These are phyloP conservation scores for Chrysotoxum bicinctum DNA, from an alignment of 2,888 invertebrate genomes.

Conservation along the genomic window DNA sequence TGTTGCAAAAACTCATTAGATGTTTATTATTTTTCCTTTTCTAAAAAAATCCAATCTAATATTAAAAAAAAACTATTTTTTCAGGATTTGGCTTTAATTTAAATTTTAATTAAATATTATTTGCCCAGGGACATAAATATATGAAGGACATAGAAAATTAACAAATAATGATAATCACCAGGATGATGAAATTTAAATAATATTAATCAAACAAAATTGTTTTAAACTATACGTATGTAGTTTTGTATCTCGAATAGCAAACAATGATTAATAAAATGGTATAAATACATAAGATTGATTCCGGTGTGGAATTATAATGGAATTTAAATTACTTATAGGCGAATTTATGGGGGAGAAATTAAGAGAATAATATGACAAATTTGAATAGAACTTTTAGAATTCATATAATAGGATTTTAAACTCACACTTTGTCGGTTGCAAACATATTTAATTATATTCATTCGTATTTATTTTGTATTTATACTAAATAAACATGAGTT, in stretches of 20 bases:
- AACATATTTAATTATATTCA: not conserved
- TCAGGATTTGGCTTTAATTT: too few relatives aligned
- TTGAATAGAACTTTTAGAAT: not conserved
- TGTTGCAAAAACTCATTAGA: constrained; percentile 39
- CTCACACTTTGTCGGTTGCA: not conserved
- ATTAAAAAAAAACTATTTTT: constrained; percentile 6
- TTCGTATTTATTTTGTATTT: not conserved
- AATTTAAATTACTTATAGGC: not conserved
- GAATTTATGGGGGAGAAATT: not conserved
- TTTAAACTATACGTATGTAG: not conserved
- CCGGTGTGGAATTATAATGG: not conserved
- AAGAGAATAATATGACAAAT: not conserved
- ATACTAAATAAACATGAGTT: not conserved
- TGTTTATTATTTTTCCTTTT: not conserved
- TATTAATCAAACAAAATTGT: constrained; percentile 7
- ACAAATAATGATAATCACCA: not conserved
- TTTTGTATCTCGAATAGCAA: not conserved
- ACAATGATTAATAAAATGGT: not conserved
- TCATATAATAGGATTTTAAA: not conserved
- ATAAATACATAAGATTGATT: not conserved
- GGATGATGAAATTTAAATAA: constrained; percentile 20
- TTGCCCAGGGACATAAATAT: not conserved
- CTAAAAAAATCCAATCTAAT: not conserved
- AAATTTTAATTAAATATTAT: constrained; percentile 24
- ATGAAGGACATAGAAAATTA: not conserved